These are phyloP conservation scores for Leptopilina myrica DNA, from an alignment of 2,888 invertebrate species.

Conservation along the genomic window DNA sequence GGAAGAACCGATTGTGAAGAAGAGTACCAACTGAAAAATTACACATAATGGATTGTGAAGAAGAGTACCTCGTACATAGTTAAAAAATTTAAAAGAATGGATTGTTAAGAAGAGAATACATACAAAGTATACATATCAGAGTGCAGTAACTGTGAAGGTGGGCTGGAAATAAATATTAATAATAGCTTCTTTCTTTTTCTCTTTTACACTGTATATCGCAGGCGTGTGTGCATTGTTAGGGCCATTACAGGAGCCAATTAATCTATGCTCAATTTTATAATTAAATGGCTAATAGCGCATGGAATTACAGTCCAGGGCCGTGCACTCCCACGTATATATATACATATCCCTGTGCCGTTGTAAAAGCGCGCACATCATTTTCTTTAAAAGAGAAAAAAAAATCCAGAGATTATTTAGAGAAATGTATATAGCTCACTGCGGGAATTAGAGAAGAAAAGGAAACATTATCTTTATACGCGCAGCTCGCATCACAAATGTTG, in stretches of 20 bases:
- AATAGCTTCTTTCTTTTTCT: slow-evolving; percentile 51
- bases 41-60: too few relatives aligned
- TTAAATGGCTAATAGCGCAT: slow-evolving; percentile 76
- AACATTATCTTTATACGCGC: slow-evolving; percentile 42
- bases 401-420: slow-evolving; percentile 1
- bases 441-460: neutral
- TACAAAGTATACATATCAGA: neutral
- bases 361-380: slow-evolving; percentile 39
- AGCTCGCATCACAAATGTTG: slow-evolving; percentile 37
- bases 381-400: neutral
- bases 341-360: slow-evolving; percentile 44
- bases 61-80: neutral
- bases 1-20: too few relatives aligned
- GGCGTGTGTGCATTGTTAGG: slow-evolving; percentile 56
- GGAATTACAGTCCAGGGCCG: slow-evolving; percentile 74
- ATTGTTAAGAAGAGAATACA: neutral
- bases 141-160: slow-evolving; percentile 47
- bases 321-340: slow-evolving; percentile 71
- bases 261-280: slow-evolving; percentile 76
- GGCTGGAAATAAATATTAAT: slow-evolving; percentile 69
- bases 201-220: slow-evolving; percentile 46
- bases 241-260: slow-evolving; percentile 75
- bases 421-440: too few relatives aligned
- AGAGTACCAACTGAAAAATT: too few relatives aligned
- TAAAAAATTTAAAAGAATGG: neutral